Conservation (phyloP, 2,888 invertebrate genomes). For the Drosophila mettleri region DNA sequence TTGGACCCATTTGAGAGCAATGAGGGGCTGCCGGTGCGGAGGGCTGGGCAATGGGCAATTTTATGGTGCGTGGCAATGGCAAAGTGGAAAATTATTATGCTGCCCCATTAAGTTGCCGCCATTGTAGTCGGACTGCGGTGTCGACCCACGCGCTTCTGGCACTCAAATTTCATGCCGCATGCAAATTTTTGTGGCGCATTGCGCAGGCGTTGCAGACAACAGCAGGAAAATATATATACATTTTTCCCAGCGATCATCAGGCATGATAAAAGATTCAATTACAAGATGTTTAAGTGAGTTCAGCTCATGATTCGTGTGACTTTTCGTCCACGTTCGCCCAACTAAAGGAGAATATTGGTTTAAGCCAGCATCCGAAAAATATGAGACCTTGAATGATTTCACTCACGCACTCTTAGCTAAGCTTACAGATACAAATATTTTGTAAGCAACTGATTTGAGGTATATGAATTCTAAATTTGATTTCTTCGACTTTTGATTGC, state of each 20-base stretch:
- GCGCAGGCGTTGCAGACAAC: conserved; percentile 53
- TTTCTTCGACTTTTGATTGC: too few species aligned
- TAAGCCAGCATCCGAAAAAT: neutral
- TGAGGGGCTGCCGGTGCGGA: neutral
- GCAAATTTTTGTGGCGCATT: conserved; percentile 49
- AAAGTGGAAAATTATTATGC: conserved; percentile 79
- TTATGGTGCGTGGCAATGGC: conserved; percentile 62
- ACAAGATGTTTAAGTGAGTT: conserved; percentile 58
- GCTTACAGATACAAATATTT: too few species aligned
- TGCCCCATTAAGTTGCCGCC: conserved; percentile 73
- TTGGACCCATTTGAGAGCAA: conserved; percentile 16
- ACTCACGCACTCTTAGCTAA: neutral
- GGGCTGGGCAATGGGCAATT: conserved; percentile 35
- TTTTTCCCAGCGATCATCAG: conserved; percentile 68
- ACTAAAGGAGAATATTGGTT: neutral
- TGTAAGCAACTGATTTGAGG: too few species aligned
- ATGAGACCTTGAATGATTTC: too few species aligned
- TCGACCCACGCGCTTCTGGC: conserved; percentile 54
- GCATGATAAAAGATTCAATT: conserved; percentile 79
- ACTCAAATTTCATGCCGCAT: conserved; percentile 61
- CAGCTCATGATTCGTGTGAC: conserved; percentile 63
- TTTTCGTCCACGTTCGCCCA: conserved; percentile 12
- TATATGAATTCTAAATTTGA: too few species aligned
- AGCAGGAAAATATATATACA: conserved; percentile 2
- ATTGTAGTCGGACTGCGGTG: conserved; percentile 45